Conservation (phyloP, 2,797 vertebrate species). For the Oryzias sinensis region DNA sequence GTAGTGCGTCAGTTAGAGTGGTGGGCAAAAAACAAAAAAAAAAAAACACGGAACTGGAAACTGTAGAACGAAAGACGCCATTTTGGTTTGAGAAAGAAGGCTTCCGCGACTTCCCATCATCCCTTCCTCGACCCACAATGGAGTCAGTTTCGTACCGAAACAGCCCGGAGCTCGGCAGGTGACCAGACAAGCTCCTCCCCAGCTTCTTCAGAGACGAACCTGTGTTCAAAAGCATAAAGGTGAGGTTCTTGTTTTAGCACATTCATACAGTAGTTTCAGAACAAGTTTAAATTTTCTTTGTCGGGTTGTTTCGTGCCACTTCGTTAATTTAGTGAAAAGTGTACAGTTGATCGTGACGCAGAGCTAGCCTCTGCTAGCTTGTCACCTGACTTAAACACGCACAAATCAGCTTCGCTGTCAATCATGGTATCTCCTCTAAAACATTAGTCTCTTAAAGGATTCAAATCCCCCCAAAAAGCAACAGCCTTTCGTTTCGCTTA, state of each 20-base stretch:
- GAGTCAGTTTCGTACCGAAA: constrained; percentile 52
- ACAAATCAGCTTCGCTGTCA: constrained; percentile 54
- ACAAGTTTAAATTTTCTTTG: too few relatives aligned
- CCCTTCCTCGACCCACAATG: constrained; percentile 51
- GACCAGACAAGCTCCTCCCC: constrained; percentile 70
- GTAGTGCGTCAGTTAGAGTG: neutral
- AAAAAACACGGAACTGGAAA: constrained; percentile 26
- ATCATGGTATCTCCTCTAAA: constrained; percentile 2
- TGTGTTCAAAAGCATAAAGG: constrained; percentile 41
- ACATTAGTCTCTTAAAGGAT: constrained; percentile 7
- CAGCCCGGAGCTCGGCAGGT: constrained; percentile 64
- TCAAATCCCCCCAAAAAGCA: neutral
- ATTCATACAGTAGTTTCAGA: neutral
- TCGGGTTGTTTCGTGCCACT: neutral
- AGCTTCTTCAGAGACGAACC: constrained; percentile 30
- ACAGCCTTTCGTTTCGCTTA: neutral
- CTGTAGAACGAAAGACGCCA: constrained; percentile 21
- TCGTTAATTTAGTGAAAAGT: neutral
- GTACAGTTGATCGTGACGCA: neutral
- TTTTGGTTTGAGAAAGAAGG: constrained; percentile 43
- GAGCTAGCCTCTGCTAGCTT: constrained; percentile 44
- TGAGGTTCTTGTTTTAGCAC: constrained; percentile 6
- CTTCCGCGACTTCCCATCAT: accelerated
- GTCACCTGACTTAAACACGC: constrained; percentile 45
- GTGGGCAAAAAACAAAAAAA: neutral